Evolutionary conservation across 2,888 invertebrate genomes (phyloP), one percentile per base, ranked within the genome.

Genomic region (Schrankia costaestrigalis): DNA sequence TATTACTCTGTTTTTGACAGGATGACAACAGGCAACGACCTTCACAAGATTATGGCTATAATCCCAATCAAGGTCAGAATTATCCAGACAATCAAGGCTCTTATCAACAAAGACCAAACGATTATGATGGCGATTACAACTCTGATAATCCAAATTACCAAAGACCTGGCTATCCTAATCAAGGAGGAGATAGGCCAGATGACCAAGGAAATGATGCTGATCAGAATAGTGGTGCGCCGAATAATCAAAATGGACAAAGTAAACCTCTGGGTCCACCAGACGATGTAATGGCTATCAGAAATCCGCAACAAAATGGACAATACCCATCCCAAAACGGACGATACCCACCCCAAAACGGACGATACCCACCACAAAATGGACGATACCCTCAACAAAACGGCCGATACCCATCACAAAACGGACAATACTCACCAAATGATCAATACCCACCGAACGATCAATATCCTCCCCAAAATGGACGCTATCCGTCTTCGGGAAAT

Each of bases 161-260:
- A 28, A 29, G 15, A 13, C 41, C 48, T 9, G 8, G 25, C 12
- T 35, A 42, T 28, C 18, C 33, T 3, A 34, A 36, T 26, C 24
- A 13, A 10, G 46, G 41, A 4, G 28, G 17, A 4, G 32, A 37
- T 23, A 19, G 30, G 22, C 5, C 19, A 5, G 11, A 23, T 19
- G 41, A 39, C 34, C 41, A 55, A 25, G 51, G 29, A 6, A 23
- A 46, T 5, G 7, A 17, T 10, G 13, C 34, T 3, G 39, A 35
- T 15, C 33, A 29, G 26, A 45, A 45, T 22, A 50, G 18, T 21
- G 27, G 24, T 10, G 7, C 23, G 21, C 35, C 42, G 8, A 3
- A 12, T 9, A 37, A 33, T 11, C 37, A 35, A 23, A 25, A 14
- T 1, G 17, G 29, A 10, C 25, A 37, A 21, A 27, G 19, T 12